These are phyloP conservation scores for Lepidocolaptes lacrymiger DNA, from an alignment of 2,797 vertebrate species.

Conservation along the genomic window DNA sequence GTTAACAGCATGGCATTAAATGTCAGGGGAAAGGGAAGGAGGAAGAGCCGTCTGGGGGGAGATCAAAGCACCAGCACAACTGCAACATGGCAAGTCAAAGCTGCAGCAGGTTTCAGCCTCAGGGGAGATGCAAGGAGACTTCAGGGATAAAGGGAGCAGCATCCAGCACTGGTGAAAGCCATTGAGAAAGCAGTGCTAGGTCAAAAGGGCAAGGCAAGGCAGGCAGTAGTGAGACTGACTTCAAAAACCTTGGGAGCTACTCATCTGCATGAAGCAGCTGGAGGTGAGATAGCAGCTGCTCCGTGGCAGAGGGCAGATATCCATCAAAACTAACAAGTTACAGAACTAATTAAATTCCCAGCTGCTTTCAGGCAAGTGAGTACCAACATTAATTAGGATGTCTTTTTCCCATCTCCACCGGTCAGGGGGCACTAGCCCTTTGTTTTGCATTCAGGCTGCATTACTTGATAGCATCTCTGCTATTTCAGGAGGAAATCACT, in stretches of 20 bases:
- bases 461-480: not conserved
- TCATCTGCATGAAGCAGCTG: not conserved
- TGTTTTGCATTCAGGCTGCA: not conserved
- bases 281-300: conserved; percentile 39
- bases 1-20: not conserved
- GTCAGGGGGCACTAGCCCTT: not conserved
- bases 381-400: conserved; percentile 5
- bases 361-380: conserved; percentile 16
- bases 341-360: conserved; percentile 40
- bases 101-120: not conserved
- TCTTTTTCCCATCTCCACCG: not conserved
- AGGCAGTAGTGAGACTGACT: not conserved
- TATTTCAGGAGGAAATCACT: not conserved
- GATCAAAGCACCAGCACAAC: not conserved
- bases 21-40: not conserved
- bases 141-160: not conserved
- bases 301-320: not conserved
- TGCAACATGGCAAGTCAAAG: not conserved
- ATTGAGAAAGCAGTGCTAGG: fast-evolving
- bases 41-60: fast-evolving
- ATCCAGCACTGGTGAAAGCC: fast-evolving
- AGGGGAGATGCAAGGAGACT: not conserved
- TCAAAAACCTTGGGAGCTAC: not conserved
- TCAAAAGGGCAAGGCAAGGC: not conserved
- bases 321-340: conserved; percentile 50